Conservation (phyloP, 2,797 vertebrate genomes). For the Pampus argenteus region DNA sequence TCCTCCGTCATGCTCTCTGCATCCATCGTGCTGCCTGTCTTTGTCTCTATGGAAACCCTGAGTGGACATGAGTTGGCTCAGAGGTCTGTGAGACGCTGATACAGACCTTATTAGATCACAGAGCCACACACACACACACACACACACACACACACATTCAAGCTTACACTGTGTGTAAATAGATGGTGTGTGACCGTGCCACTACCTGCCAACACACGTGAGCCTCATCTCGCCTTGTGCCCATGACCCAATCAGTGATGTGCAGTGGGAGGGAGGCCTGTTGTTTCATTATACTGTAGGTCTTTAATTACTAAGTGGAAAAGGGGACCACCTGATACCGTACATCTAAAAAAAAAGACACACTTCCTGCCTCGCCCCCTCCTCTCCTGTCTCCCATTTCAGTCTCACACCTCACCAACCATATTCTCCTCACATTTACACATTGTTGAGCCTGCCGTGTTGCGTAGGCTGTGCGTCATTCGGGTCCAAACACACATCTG, state of each 20-base stretch:
- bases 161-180: slow-evolving; percentile 38
- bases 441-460: slow-evolving; percentile 63
- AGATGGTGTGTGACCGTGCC: slow-evolving; percentile 30
- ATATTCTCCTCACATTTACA: slow-evolving; percentile 71
- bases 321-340: slow-evolving; percentile 67
- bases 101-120: slow-evolving; percentile 73
- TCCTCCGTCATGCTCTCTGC: slow-evolving; percentile 70
- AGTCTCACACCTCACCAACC: slow-evolving; percentile 53
- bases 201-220: slow-evolving; percentile 26
- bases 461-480: slow-evolving; percentile 74
- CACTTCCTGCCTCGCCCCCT: slow-evolving; percentile 5
- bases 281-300: slow-evolving; percentile 56
- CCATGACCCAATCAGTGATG: slow-evolving; percentile 44
- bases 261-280: slow-evolving; percentile 46
- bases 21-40: slow-evolving; percentile 65
- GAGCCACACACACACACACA: too few species aligned
- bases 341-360: too few species aligned
- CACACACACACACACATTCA: slow-evolving; percentile 26
- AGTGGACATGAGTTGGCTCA: slow-evolving; percentile 78
- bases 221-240: slow-evolving; percentile 12
- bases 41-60: slow-evolving; percentile 83
- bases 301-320: slow-evolving; percentile 58
- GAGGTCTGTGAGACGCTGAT: slow-evolving; percentile 77
- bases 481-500: slow-evolving; percentile 62
- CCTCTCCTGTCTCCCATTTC: slow-evolving; percentile 18